Conservation (phyloP, 2,797 vertebrate species). For the Tachyglossus aculeatus region DNA sequence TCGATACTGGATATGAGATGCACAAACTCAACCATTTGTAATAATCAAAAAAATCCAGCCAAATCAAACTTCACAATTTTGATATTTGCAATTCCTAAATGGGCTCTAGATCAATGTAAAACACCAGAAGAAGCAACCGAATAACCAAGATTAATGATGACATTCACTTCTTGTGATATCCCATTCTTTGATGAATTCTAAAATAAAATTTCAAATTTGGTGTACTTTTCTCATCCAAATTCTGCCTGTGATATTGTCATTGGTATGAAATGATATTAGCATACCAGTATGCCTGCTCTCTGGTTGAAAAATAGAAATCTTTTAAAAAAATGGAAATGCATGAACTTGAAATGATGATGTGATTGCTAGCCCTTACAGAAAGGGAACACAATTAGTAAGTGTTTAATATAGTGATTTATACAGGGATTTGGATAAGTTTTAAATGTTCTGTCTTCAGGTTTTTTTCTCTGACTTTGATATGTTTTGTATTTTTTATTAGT, state of each 20-base stretch:
- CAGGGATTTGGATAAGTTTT: neutral
- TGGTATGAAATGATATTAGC: slow-evolving; percentile 6
- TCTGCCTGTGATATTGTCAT: slow-evolving; percentile 13
- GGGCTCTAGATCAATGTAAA: neutral
- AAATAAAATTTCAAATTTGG: slow-evolving; percentile 11
- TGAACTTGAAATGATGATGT: slow-evolving; percentile 22
- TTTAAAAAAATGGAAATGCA: slow-evolving; percentile 30
- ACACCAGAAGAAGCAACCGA: neutral
- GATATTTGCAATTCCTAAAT: no score
- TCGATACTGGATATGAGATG: no score
- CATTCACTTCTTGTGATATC: neutral
- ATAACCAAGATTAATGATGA: neutral
- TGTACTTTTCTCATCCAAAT: neutral
- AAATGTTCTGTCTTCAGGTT: neutral
- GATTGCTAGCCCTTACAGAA: slow-evolving; percentile 31
- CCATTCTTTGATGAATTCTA: neutral
- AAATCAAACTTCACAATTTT: no score
- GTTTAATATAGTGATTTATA: neutral
- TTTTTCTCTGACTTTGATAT: neutral
- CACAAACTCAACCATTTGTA: no score
- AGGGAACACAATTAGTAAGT: slow-evolving; percentile 2
- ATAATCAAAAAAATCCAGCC: no score
- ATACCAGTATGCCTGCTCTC: slow-evolving; percentile 36
- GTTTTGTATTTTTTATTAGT: neutral
- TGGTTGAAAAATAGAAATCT: slow-evolving; percentile 46